Base-by-base conservation (phyloP, 2,797 vertebrate genomes). In the Rousettus madagascariensis region DNA sequence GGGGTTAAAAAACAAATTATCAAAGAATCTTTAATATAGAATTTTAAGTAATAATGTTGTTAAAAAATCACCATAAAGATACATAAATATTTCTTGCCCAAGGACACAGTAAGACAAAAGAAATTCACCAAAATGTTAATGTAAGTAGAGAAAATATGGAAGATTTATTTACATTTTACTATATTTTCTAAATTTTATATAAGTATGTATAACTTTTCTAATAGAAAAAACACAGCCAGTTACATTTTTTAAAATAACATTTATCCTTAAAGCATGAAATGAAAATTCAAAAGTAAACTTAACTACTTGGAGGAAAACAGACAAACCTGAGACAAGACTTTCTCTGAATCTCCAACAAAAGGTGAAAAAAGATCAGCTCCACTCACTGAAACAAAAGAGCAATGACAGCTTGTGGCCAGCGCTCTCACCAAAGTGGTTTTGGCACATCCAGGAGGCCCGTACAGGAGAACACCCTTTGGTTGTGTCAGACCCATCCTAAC, bases 291-390 rank as follows among this genome's bases (percentile, higher is more conserved):
- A 90, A 86, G 59, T 77, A 96, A 90, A 88, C 17, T n/a, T 83
- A 93, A 74, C 41, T 24, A 57, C 19, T 10, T 17, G 26, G 22
- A 10, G n/a, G 11, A 43, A 82, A 90, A 94, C 69, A 22, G 86
- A 93, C 91, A 22, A 97, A 99, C 99, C 99, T 99, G 99, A 69
- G 99, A 98, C 49, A 99, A 98, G 89, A 98, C 98, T 97, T 99
- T 99, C 98, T 99, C 99, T 0, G 99, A 99, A 97, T 99, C 99
- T 66, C 99, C 99, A 22, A 99, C 98, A 0, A 98, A 99, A 0
- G 99, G 99, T 0, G 99, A 99, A 97, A 99, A 99, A 57, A 99
- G 99, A 97, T 99, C 99, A 6, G 99, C 99, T 0, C 99, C 99
- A 0, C 99, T 99, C 86, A 99, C 98, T 0, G 99, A 99, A 84